Evolutionary conservation across 2,888 invertebrate genomes (phyloP).

Genomic region (Gryllus longicercus): DNA sequence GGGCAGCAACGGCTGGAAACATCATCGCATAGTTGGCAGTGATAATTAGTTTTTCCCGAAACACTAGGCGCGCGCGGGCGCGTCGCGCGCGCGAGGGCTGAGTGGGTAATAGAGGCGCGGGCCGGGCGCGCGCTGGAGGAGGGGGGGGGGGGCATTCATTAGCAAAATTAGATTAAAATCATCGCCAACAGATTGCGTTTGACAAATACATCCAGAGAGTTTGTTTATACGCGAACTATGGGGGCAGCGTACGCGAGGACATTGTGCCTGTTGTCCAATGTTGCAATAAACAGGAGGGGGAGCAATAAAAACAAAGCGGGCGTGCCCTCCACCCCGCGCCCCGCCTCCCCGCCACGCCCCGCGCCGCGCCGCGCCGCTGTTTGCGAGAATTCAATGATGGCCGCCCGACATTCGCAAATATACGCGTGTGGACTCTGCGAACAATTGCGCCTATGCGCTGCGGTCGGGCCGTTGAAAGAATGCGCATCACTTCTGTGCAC

Average conservation of each 20-base stretch:
- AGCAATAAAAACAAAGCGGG: conserved; percentile 3
- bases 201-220: conserved; percentile 10
- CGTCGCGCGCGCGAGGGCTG: not conserved
- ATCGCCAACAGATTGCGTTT: conserved; percentile 25
- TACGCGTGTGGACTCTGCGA: not conserved
- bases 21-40: not conserved
- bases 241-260: not conserved
- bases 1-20: no score
- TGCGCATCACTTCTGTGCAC: not conserved
- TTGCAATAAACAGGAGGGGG: not conserved
- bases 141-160: conserved; percentile 10
- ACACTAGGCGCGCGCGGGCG: not conserved
- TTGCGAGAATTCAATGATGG: conserved; percentile 17
- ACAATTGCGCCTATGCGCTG: not conserved
- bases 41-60: conserved; percentile 11
- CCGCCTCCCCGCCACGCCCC: not conserved
- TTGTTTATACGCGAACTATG: conserved; percentile 1
- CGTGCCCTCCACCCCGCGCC: not conserved
- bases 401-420: not conserved
- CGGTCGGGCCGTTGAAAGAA: not conserved
- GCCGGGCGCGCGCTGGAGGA: not conserved
- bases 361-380: not conserved
- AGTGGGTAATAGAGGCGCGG: not conserved
- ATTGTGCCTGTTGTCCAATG: conserved; percentile 3
- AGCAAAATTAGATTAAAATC: conserved; percentile 29